phyloP scores from a whole-genome alignment of 2,797 vertebrate species.

The Oryzias sinensis region DNA sequence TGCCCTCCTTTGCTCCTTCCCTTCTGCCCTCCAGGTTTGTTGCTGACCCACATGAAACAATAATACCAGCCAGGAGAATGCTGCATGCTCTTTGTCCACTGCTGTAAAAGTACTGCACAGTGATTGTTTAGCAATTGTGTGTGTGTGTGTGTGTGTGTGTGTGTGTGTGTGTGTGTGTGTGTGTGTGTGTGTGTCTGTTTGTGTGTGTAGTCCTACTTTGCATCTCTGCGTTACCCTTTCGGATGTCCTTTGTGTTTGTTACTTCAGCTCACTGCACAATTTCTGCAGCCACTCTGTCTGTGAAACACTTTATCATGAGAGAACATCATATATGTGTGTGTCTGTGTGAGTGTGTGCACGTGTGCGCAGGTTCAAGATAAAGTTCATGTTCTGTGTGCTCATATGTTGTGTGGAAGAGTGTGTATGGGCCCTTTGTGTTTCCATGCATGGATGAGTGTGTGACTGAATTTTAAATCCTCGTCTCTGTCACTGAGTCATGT shows the following conservation, averaged over 20 bases:
- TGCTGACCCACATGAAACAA: slow-evolving; percentile 65
- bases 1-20: slow-evolving; percentile 33
- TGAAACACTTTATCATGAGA: slow-evolving; percentile 7
- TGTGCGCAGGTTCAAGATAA: slow-evolving; percentile 9
- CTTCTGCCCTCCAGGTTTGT: slow-evolving; percentile 48
- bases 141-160: slow-evolving; percentile 1
- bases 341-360: background rate
- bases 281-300: slow-evolving; percentile 2
- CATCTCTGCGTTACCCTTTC: slow-evolving; percentile 3
- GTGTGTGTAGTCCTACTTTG: slow-evolving; percentile 11
- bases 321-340: slow-evolving; percentile 5
- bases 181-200: background rate
- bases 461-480: slow-evolving; percentile 27
- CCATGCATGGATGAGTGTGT: slow-evolving; percentile 9
- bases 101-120: slow-evolving; percentile 22
- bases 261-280: slow-evolving; percentile 18
- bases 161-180: slow-evolving; percentile 9
- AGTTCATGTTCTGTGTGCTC: background rate
- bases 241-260: slow-evolving; percentile 17
- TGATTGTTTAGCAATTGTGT: background rate
- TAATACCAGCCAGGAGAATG: slow-evolving; percentile 24
- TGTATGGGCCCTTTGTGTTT: slow-evolving; percentile 4
- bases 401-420: slow-evolving; percentile 4
- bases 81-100: slow-evolving; percentile 32
- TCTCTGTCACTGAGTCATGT: slow-evolving; percentile 34